A percentile compares a stretch with the other conserved stretches of the same genome.
phyloP scores from a whole-genome alignment of 92 coral and sea anemone genomes.

The Epizoanthus rinbou region DNA sequence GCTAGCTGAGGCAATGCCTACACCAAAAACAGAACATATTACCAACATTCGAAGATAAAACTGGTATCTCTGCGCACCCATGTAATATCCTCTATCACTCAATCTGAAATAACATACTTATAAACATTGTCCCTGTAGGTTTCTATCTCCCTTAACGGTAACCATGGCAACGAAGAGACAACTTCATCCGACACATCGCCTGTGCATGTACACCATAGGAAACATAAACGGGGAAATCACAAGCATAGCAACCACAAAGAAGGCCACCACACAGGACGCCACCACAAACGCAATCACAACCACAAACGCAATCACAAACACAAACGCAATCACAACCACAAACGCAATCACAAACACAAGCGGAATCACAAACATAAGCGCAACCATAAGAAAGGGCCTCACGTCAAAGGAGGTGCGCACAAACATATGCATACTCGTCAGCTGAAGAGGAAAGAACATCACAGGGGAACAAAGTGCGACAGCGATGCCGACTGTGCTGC shows the following conservation, averaged over 20 bases:
- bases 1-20: no score
- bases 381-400: neutral
- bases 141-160: neutral
- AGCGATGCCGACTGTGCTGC: neutral
- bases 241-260: neutral
- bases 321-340: no score
- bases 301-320: constrained; percentile 2
- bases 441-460: neutral
- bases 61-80: no score
- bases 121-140: neutral
- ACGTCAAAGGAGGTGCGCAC: neutral
- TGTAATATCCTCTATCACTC: no score
- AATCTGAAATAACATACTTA: neutral
- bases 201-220: neutral
- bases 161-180: neutral
- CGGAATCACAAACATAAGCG: neutral
- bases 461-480: neutral
- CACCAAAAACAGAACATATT: no score
- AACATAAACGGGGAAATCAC: constrained; percentile 9
- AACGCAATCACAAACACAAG: neutral
- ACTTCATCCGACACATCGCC: neutral
- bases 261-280: neutral
- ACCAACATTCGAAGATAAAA: no score
- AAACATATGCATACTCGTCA: neutral
- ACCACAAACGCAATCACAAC: neutral